Evolutionary conservation across 2,113 vertebrate genomes (phyloP), one percentile per base, ranked within the genome.

Genomic region (Pedionomus torquatus): DNA sequence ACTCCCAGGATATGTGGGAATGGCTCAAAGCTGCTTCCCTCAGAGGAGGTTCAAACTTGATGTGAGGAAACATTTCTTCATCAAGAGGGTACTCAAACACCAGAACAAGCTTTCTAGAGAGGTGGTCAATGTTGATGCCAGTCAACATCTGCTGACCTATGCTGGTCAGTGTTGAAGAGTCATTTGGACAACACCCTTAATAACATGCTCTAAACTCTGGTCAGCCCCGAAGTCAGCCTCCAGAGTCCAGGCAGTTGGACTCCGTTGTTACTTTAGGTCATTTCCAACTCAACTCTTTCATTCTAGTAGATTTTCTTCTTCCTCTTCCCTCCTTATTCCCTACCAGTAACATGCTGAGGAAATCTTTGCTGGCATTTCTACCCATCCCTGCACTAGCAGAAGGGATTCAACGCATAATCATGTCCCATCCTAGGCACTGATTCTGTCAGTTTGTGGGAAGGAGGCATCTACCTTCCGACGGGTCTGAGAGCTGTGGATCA

Each of bases 1-100:
- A 23, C 0, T 48, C 31, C 12, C 48, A 58, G 68, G 43, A 63
- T 0, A 2, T 0, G 2, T 13, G 19, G 26, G 46, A 71, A 30
- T 54, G 60, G 41, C 54, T 58, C 17, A 44, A 44, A 15, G 23
- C 24, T 20, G 54, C 0, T 0, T 44, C 69, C 9, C 5, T 49
- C 31, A 69, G 37, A 33, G 17, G 7, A 58, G 8, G 13, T 54
- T 72, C 11, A 13, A 19, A 8, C 48, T 77, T 87, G 17, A 14
- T 28, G 25, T 5, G 31, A 64, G 52, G 37, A 80, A 66, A 18
- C n/a, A 19, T 28, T 72, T 71, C 25, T 58, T 37, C 41, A 37
- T 39, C 0, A 0, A 26, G 18, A 41, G 51, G 33, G 8, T 41
- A 19, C 7, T 79, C 25, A 37, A 15, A 37, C 9, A 16, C 61